Conservation (phyloP, 2,797 vertebrate species). For the Danio kyathit region DNA sequence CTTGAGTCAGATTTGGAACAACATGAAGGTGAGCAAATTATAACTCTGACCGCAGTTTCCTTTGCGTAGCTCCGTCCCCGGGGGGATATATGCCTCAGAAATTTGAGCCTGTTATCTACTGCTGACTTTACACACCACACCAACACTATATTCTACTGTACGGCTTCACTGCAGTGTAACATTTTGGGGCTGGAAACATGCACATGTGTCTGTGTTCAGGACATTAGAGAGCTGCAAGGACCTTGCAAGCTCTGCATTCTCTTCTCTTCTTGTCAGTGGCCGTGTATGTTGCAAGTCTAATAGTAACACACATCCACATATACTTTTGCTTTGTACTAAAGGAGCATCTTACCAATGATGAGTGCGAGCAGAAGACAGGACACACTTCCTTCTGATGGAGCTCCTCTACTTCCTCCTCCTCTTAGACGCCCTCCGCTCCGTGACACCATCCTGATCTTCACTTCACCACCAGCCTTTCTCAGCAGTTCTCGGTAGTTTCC, state of each 20-base stretch:
- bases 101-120: constrained; percentile 22
- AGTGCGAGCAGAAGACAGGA: constrained; percentile 68
- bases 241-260: background rate
- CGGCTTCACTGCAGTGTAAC: constrained; percentile 18
- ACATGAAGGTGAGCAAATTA: background rate
- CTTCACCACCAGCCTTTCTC: background rate
- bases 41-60: constrained; percentile 6
- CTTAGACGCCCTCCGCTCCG: constrained; percentile 63
- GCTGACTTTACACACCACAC: background rate
- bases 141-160: background rate
- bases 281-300: background rate
- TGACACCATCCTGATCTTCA: constrained; percentile 71
- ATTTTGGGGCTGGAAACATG: background rate
- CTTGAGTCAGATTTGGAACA: background rate
- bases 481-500: constrained; percentile 18
- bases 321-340: background rate
- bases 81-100: background rate
- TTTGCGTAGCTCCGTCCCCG: background rate
- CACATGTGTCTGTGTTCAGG: constrained; percentile 1
- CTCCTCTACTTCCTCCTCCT: constrained; percentile 50
- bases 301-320: background rate
- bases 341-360: constrained; percentile 73
- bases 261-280: background rate
- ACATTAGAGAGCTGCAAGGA: background rate
- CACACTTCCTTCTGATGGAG: constrained; percentile 48